Percentiles rank a stretch among this genome's conserved stretches.
Conservation (phyloP, 2,888 invertebrate genomes). For the Dryomyza anilis region DNA sequence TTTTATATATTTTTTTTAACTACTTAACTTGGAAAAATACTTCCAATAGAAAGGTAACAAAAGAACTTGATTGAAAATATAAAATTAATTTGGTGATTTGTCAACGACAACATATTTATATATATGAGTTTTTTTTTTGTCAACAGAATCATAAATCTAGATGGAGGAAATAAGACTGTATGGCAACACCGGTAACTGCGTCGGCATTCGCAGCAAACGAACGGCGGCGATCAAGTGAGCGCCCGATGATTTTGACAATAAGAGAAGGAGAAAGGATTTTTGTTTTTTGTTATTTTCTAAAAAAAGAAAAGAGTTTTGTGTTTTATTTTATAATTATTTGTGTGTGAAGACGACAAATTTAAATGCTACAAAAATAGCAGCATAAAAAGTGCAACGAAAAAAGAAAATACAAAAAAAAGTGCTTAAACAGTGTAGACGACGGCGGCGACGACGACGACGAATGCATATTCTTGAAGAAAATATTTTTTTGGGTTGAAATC, state of each 20-base stretch:
- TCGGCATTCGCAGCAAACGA: too few relatives aligned
- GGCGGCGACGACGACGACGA: neutral
- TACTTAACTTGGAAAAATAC: too few relatives aligned
- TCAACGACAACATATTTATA: neutral
- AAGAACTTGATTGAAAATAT: too few relatives aligned
- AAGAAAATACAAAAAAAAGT: constrained; percentile 21
- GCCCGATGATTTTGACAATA: constrained; percentile 46
- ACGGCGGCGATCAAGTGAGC: too few relatives aligned
- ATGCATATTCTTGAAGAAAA: constrained; percentile 15
- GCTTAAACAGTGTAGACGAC: too few relatives aligned
- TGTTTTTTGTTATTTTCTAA: constrained; percentile 39
- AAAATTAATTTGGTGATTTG: neutral
- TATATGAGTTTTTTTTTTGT: neutral
- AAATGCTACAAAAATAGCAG: constrained; percentile 30
- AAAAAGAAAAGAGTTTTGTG: constrained; percentile 38
- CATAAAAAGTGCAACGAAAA: constrained; percentile 2
- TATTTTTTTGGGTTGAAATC: neutral
- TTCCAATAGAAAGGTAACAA: too few relatives aligned
- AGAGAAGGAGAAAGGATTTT: constrained; percentile 33
- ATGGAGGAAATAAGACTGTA: too few relatives aligned
- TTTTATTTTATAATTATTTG: constrained; percentile 42
- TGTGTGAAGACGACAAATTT: constrained; percentile 29
- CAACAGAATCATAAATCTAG: neutral
- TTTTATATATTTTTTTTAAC: too few relatives aligned
- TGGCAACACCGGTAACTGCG: too few relatives aligned